Evolutionary conservation across 2,113 vertebrate genomes (phyloP).

Genomic region (Panurus biarmicus): DNA sequence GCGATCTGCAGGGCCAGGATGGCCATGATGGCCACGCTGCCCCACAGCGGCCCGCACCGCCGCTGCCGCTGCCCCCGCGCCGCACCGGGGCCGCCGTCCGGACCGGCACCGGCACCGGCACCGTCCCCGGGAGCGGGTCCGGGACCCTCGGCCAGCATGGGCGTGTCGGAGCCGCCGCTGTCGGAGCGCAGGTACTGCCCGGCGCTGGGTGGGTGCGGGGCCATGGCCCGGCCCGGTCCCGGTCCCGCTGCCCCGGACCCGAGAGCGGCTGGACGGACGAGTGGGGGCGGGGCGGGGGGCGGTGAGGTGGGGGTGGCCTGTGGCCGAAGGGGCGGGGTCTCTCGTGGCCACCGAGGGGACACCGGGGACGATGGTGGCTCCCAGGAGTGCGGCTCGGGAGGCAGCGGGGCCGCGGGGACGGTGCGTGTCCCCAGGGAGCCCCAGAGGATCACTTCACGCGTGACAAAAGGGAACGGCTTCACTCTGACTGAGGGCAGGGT

Average conservation of each 20-base stretch:
- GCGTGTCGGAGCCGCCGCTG: neutral
- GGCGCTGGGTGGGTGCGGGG: neutral
- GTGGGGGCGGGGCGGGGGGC: neutral
- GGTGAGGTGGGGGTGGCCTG: neutral
- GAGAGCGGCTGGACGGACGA: neutral
- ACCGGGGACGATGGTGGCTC: neutral
- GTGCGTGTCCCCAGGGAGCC: neutral
- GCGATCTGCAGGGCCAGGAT: slow-evolving; percentile 35
- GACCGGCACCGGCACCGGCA: neutral
- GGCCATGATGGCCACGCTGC: slow-evolving; percentile 19
- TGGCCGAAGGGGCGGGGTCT: neutral
- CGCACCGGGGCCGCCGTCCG: neutral
- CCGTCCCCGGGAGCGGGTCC: neutral
- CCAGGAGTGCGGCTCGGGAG: neutral
- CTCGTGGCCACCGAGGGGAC: neutral
- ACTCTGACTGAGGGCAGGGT: too few relatives aligned
- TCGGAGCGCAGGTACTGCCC: slow-evolving; percentile 5
- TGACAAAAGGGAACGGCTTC: neutral
- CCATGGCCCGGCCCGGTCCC: neutral
- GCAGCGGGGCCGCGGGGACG: neutral
- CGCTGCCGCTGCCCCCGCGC: neutral
- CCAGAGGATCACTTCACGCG: neutral
- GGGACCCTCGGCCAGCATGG: neutral
- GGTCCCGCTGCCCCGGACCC: neutral
- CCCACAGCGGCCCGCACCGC: neutral